phyloP scores from a whole-genome alignment of 2,888 invertebrate genomes.

The Andrena dorsata region DNA sequence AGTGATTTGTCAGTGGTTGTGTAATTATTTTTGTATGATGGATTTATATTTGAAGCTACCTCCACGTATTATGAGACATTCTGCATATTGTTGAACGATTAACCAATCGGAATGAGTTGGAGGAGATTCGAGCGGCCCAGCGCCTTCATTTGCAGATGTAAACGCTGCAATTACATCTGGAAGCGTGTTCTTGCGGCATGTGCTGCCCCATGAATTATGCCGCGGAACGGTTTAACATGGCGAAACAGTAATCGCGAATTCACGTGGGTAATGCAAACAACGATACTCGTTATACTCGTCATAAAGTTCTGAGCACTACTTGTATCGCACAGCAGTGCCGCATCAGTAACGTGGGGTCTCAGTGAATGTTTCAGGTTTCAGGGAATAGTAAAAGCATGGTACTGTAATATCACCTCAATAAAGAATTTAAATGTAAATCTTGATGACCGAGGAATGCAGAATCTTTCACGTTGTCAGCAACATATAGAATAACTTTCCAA shows the following conservation, averaged over 20 bases:
- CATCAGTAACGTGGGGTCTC: neutral
- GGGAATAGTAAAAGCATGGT: neutral
- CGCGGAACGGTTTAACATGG: constrained; percentile 35
- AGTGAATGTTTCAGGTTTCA: neutral
- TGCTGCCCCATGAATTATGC: constrained; percentile 49
- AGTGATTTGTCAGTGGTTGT: too few relatives aligned
- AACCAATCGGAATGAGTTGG: neutral
- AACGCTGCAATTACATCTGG: constrained; percentile 51
- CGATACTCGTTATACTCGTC: constrained; percentile 38
- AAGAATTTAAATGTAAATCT: too few relatives aligned
- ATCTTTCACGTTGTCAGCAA: too few relatives aligned
- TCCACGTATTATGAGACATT: too few relatives aligned
- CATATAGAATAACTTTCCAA: too few relatives aligned
- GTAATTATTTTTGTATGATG: too few relatives aligned
- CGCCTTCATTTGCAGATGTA: constrained; percentile 25
- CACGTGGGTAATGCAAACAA: constrained; percentile 41
- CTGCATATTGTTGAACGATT: too few relatives aligned
- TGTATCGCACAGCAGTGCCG: neutral
- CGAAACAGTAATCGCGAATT: constrained; percentile 52
- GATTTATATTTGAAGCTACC: too few relatives aligned
- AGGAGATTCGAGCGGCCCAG: constrained; percentile 27
- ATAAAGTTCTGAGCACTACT: constrained; percentile 26
- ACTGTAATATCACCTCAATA: too few relatives aligned
- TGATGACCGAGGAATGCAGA: too few relatives aligned
- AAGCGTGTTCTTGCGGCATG: constrained; percentile 28